Evolutionary conservation across 2,888 invertebrate species (phyloP), one percentile per base, ranked within the genome.

Genomic region (Helobdella robusta): DNA sequence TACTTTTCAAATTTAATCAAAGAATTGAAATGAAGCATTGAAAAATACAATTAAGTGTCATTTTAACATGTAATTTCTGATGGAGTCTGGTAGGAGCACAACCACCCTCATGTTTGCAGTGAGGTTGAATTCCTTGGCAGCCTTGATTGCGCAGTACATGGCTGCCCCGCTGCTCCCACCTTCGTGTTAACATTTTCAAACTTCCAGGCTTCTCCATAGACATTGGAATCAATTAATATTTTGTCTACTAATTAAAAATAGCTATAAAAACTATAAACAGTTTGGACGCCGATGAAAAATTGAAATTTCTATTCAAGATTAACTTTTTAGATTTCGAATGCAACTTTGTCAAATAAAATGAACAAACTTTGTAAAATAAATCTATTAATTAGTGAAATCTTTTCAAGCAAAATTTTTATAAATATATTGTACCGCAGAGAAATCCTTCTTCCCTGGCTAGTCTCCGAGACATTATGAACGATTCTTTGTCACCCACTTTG

Each of bases 371-470:
- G n/a, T n/a, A n/a, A n/a, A n/a, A n/a, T n/a, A n/a, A n/a, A n/a
- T n/a, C n/a, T n/a, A n/a, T n/a, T n/a, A n/a, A n/a, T n/a, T n/a
- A n/a, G n/a, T n/a, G n/a, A n/a, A n/a, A n/a, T n/a, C n/a, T n/a
- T n/a, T n/a, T n/a, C n/a, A n/a, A n/a, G n/a, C n/a, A n/a, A n/a
- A n/a, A n/a, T n/a, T n/a, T n/a, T n/a, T n/a, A n/a, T n/a, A n/a
- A n/a, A n/a, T n/a, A n/a, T 40, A 15, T 74, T 79, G 78, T 80
- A 88, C 91, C 95, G 76, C 90, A 89, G 0, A 98, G 83, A 58
- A 98, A 78, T 36, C 94, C 98, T 81, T 98, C 98, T 74, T 93
- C 88, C 67, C 84, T 84, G 69, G 95, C 95, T 23, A 99, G 83
- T 71, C 89, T 83, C 61, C 93, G 84, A 2, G 95, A 86, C 86